Conservation (phyloP, 1,140 invertebrate genomes). For the Muscidifurax raptorellus region DNA sequence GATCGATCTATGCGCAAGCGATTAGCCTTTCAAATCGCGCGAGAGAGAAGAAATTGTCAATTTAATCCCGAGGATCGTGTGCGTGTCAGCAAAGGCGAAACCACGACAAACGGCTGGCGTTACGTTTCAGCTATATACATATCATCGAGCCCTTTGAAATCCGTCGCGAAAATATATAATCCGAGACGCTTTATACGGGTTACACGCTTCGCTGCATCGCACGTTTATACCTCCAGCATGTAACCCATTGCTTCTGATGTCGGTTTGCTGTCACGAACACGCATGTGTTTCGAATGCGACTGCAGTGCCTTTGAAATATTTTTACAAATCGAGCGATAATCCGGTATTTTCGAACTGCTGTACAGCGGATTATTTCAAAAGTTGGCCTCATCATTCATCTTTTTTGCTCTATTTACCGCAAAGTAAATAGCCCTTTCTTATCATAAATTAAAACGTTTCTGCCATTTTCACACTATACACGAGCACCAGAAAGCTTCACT, state of each 20-base stretch:
- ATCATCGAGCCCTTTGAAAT: background rate
- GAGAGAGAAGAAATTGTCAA: background rate
- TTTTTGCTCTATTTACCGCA: too few species aligned
- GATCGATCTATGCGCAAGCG: slow-evolving; percentile 6
- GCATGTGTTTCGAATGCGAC: background rate
- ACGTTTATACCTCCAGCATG: too few species aligned
- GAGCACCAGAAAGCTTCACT: too few species aligned
- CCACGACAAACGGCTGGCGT: background rate
- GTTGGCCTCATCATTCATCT: too few species aligned
- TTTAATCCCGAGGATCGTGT: background rate
- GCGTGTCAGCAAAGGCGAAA: background rate
- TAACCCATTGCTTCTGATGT: background rate
- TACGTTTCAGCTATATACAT: background rate
- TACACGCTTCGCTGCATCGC: too few species aligned
- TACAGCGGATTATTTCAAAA: too few species aligned
- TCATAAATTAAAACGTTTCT: too few species aligned
- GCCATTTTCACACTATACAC: too few species aligned
- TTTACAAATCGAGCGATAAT: background rate
- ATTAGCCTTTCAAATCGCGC: slow-evolving; percentile 23
- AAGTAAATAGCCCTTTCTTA: too few species aligned
- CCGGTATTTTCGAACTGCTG: too few species aligned
- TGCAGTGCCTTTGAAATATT: background rate
- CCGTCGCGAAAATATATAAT: slow-evolving; percentile 4
- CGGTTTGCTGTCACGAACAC: background rate
- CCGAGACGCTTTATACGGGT: background rate